Base-by-base conservation (phyloP, 2,113 vertebrate species). In the Tiliqua scincoides region DNA sequence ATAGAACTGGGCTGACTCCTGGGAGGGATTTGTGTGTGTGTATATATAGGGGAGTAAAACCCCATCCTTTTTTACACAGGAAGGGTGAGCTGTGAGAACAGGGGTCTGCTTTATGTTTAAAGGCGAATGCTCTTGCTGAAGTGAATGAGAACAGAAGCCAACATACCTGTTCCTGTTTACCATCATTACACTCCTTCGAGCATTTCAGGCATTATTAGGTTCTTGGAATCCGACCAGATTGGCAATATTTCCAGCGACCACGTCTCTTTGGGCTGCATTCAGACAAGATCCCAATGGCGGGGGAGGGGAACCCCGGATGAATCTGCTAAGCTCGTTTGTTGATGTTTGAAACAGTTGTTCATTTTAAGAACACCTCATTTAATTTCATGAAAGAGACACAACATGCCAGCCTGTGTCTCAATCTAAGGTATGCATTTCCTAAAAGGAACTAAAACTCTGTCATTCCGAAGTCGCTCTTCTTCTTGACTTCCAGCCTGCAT, bases 371-470 rank as follows among this genome's bases (percentile, higher is more conserved):
- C 90, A 94, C 92, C 91, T 96, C 92, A 94, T 92, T 94, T 94
- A 94, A 95, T 94, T 95, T 95, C 91, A 92, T 37, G 74, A 93
- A 93, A 95, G 94, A 96, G 93, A 95, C 93, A 75, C 62, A 89
- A 91, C 93, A 88, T 80, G 94, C 94, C 96, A 96, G 91, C 87
- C 86, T 94, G 93, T 88, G 94, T 96, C 94, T 94, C 91, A 91
- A 95, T 95, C 95, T 91, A 94, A 95, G 93, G 91, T 92, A 95
- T 90, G 90, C 71, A 23, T 93, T 95, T 94, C 90, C 84, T 74
- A 94, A 96, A 94, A 95, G 89, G 94, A 93, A 94, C 92, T 93
- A 96, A 96, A 96, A 95, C 91, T 96, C 93, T 96, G 96, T 97
- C 96, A 96, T 94, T 95, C 93, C 93, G 83, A 95, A 95, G 94